Conservation (phyloP, 2,797 vertebrate species). For the Sebastes ruberrimus region DNA sequence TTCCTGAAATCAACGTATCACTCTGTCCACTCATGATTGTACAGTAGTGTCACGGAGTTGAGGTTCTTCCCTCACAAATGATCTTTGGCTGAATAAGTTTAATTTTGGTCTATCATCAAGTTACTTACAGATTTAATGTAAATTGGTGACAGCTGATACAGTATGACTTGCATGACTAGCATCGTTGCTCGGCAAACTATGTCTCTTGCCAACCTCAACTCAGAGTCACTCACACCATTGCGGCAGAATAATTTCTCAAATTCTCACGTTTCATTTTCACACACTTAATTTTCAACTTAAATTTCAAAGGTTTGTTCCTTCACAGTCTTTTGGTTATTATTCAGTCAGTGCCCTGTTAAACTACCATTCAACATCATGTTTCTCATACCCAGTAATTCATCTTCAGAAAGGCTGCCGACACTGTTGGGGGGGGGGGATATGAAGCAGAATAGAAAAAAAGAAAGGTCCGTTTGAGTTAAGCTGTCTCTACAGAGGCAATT, state of each 20-base stretch:
- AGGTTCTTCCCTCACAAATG: neutral
- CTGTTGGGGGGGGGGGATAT: neutral
- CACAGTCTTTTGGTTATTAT: neutral
- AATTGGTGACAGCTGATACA: neutral
- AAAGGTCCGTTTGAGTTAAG: neutral
- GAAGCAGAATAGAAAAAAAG: neutral
- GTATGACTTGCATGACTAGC: neutral
- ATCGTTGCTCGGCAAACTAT: no score
- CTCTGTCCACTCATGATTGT: no score
- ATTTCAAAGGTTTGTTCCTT: neutral
- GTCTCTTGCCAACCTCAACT: neutral
- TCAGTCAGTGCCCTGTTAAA: neutral
- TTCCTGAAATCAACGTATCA: neutral
- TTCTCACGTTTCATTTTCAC: neutral
- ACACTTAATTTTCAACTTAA: neutral
- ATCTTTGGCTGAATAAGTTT: neutral
- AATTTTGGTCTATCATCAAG: neutral
- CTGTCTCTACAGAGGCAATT: conserved; percentile 60
- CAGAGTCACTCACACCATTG: neutral
- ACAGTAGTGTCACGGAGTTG: neutral
- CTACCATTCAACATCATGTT: neutral
- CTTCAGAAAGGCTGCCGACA: neutral
- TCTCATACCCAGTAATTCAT: neutral
- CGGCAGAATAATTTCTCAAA: neutral
- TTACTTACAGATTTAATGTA: neutral